Evolutionary conservation across 2,888 invertebrate genomes (phyloP).

Genomic region (Clunio marinus): DNA sequence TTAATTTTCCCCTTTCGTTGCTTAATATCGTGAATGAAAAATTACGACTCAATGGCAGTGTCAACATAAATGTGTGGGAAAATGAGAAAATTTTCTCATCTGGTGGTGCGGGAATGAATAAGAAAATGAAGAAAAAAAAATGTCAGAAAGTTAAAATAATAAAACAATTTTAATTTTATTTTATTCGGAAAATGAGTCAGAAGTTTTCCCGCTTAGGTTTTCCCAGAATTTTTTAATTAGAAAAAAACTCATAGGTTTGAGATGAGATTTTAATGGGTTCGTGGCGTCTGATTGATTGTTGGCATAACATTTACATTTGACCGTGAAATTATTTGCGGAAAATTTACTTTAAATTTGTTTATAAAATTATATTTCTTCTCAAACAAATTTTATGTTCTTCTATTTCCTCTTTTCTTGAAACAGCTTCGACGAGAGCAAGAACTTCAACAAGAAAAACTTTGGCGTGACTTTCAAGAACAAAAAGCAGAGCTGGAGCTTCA

Average conservation of each 20-base stretch:
- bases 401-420: no score
- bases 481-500: constrained; percentile 85
- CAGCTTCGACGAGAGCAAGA: constrained; percentile 93
- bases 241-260: no score
- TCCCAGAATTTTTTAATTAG: constrained; percentile 1
- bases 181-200: neutral
- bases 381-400: no score
- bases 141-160: no score
- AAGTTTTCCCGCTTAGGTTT: neutral
- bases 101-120: no score
- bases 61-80: constrained; percentile 28
- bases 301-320: no score
- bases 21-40: constrained; percentile 23
- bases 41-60: constrained; percentile 29
- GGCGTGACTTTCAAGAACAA: constrained; percentile 88
- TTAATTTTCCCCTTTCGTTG: neutral
- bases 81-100: neutral
- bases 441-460: constrained; percentile 83
- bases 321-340: no score
- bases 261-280: no score
- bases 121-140: neutral
- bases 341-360: no score
- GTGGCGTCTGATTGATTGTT: neutral
- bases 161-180: no score
- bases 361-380: no score